A percentile compares a stretch with the other conserved stretches of the same genome.
Evolutionary conservation across 1,140 invertebrate genomes (phyloP).

Genomic region (Lepidurus packardi): DNA sequence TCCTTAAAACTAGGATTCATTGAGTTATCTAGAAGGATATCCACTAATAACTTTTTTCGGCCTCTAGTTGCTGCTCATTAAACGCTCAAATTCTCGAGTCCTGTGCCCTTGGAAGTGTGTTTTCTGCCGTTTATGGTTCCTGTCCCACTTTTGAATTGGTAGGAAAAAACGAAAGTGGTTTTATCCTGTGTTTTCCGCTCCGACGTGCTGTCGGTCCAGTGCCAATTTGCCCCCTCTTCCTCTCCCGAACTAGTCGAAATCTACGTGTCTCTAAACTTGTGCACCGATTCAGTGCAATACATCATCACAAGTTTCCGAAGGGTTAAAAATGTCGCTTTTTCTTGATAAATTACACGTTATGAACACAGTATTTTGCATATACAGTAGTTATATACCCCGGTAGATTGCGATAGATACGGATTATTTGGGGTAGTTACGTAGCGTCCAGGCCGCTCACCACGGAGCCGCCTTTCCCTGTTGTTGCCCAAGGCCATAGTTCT

Average conservation of each 20-base stretch:
- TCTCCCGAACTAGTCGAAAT: neutral
- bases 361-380: neutral
- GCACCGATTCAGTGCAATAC: constrained; percentile 1
- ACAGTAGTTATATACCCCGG: neutral
- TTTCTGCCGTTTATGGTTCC: neutral
- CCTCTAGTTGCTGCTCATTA: constrained; percentile 5
- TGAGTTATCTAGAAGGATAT: neutral
- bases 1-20: neutral
- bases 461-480: neutral
- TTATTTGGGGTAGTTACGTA: neutral
- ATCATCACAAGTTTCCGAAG: neutral
- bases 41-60: neutral
- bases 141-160: neutral
- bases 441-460: neutral
- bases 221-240: neutral
- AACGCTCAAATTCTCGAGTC: neutral
- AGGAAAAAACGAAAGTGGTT: neutral
- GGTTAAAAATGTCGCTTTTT: neutral
- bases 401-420: neutral
- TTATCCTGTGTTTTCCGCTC: neutral
- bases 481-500: neutral
- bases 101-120: neutral
- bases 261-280: neutral
- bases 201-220: neutral
- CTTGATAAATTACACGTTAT: neutral